Base-by-base conservation (phyloP, 2,888 invertebrate genomes). In the Deilephila porcellus region DNA sequence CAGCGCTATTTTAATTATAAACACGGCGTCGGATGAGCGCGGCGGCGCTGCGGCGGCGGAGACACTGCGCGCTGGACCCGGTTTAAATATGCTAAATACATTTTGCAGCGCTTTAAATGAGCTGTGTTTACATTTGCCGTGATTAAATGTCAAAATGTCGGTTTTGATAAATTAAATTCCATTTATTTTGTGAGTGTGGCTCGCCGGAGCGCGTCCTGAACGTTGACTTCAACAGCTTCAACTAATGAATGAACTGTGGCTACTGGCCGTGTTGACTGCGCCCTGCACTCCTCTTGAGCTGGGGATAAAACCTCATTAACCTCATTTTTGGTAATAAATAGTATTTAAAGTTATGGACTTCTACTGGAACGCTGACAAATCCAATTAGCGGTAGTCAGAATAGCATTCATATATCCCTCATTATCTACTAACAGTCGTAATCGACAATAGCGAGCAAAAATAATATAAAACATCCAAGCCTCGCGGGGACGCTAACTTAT, bases 1-100 rank as follows among this genome's bases (percentile, higher is more conserved):
- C 45, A 64, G 64, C 64, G 45, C 37, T 64, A 37, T 64, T 64
- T 64, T 64, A 64, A 64, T 64, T n/a, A 64, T 45, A 45, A 64
- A 37, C 20, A 64, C 20, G 56, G 34, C 60, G 29, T 14, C 1
- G 29, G 45, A 34, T 63, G 34, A 63, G 63, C 34, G 34, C 63
- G 34, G 14, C n/a, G 29, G 34, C 34, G 63, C 34, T 37, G 64
- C 20, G 64, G 45, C 37, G n/a, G 45, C 56, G 56, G 56, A 56
- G 56, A n/a, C n/a, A n/a, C 19, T 11, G 11, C 19, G 20, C 34
- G 19, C n/a, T 64, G 64, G 64, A 45, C 45, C 11, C 45, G 37
- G 4, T 45, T 45, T 45, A 64, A 14, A 14, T 14, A 60, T 60
- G 17, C 17, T 29, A 60, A 29, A 60, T 56, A 56, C 56, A 56